phyloP scores from a whole-genome alignment of 2,797 vertebrate genomes.

The Myotis daubentonii region DNA sequence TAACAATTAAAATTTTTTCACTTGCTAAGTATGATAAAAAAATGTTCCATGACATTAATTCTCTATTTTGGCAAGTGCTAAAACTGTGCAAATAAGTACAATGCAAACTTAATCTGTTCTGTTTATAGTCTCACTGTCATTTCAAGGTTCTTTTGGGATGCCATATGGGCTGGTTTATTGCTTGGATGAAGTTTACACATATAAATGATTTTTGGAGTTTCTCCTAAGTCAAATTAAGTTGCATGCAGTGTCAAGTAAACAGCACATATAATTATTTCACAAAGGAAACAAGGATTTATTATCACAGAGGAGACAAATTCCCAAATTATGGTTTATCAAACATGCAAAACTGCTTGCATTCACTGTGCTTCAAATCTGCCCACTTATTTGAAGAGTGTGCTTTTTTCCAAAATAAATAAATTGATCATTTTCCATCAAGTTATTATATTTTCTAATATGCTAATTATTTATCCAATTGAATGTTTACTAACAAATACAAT shows the following conservation, averaged over 20 bases:
- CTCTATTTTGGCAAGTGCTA: conserved; percentile 56
- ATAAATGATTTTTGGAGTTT: conserved; percentile 49
- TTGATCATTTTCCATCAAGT: not conserved
- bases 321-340: conserved; percentile 29
- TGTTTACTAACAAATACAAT: not conserved
- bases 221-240: conserved; percentile 67
- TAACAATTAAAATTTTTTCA: conserved; percentile 60
- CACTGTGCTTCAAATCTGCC: not conserved
- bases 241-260: not conserved
- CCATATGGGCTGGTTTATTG: conserved; percentile 55
- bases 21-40: conserved; percentile 55
- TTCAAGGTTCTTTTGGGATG: conserved; percentile 61
- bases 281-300: conserved; percentile 47
- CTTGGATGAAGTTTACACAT: conserved; percentile 61
- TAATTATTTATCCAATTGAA: not conserved
- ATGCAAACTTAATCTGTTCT: conserved; percentile 63
- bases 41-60: conserved; percentile 66
- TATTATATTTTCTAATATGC: not conserved
- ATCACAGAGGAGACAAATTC: conserved; percentile 4
- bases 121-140: conserved; percentile 54
- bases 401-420: not conserved
- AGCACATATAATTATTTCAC: not conserved
- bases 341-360: not conserved
- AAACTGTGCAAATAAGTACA: conserved; percentile 36
- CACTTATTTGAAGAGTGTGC: not conserved